phyloP scores from a whole-genome alignment of 2,888 invertebrate species.

The Oscheius sp. region DNA sequence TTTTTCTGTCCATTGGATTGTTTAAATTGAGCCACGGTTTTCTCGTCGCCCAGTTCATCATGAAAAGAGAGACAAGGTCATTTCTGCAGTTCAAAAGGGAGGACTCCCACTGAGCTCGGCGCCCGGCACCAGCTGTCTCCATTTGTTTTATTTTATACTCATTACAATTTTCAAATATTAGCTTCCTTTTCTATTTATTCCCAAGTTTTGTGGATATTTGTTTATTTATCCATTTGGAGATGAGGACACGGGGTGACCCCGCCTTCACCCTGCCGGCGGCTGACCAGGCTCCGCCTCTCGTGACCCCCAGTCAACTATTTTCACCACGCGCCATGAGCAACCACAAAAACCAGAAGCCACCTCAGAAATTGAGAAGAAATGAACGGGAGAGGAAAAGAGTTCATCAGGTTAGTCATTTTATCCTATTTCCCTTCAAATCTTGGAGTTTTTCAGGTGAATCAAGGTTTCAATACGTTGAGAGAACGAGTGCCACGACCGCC shows the following conservation, averaged over 20 bases:
- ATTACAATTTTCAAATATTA: not conserved
- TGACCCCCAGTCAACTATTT: conserved; percentile 19
- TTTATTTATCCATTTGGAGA: not conserved
- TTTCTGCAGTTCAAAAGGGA: not conserved
- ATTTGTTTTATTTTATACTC: conserved; percentile 12
- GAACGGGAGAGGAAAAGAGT: conserved; percentile 54
- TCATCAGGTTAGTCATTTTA: conserved; percentile 42
- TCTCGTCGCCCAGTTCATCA: not conserved
- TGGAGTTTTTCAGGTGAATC: conserved; percentile 48
- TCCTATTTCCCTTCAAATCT: not conserved
- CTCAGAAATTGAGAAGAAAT: conserved; percentile 47
- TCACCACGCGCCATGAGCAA: conserved; percentile 22
- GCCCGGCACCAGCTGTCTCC: conserved; percentile 31
- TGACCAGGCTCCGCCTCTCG: conserved; percentile 9
- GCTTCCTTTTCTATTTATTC: not conserved
- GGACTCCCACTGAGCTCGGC: conserved; percentile 22
- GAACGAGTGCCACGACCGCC: conserved; percentile 41
- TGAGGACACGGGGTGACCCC: not conserved
- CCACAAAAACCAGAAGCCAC: conserved; percentile 31
- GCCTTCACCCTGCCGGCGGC: conserved; percentile 9
- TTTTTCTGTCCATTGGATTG: not conserved
- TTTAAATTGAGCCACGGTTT: not conserved
- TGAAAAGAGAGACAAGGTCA: not conserved
- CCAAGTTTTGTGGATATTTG: not conserved
- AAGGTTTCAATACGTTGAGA: conserved; percentile 48